Evolutionary conservation across 2,888 invertebrate species (phyloP), one percentile per base, ranked within the genome.

Genomic region (Cerastis rubricosa): DNA sequence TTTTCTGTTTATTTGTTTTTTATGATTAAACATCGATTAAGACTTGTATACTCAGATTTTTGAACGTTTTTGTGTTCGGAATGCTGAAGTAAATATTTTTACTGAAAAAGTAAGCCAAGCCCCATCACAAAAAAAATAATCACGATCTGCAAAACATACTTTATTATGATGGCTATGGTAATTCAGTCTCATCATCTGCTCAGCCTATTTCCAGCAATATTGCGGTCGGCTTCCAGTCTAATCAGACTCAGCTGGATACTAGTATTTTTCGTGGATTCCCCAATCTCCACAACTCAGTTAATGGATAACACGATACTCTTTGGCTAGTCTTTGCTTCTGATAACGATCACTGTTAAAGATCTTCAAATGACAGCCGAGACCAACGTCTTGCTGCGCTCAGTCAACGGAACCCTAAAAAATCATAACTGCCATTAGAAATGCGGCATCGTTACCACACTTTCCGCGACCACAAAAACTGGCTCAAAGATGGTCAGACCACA

Each of bases 401-500:
- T 4, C n/a, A 12, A 67, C 61, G 43, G 78, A 67, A 29, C 35
- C 49, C 66, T 71, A 71, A 57, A 86, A 85, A 67, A 79, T 84
- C 77, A 87, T 84, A 82, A 68, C 78, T 66, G 70, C 68, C 76
- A 84, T 84, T 87, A 88, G 87, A 87, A 87, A 86, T 71, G 74
- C 71, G 81, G 35, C 78, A 74, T 86, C 78, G 49, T 85, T 85
- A 88, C 86, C 73, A 86, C 76, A 85, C 83, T 86, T 87, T 88
- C 79, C 69, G 78, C 59, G 35, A 88, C 77, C 73, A 85, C 88
- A 87, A 88, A 86, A 88, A 88, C 78, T 77, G 49, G 79, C 67
- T 79, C 73, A 8, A 22, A 61, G 74, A 83, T 85, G 79, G 82
- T 66, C 76, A 67, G 76, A 76, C 87, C 77, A 76, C 69, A 71